phyloP scores from a whole-genome alignment of 2,888 invertebrate species.

The Epirrita christyi region DNA sequence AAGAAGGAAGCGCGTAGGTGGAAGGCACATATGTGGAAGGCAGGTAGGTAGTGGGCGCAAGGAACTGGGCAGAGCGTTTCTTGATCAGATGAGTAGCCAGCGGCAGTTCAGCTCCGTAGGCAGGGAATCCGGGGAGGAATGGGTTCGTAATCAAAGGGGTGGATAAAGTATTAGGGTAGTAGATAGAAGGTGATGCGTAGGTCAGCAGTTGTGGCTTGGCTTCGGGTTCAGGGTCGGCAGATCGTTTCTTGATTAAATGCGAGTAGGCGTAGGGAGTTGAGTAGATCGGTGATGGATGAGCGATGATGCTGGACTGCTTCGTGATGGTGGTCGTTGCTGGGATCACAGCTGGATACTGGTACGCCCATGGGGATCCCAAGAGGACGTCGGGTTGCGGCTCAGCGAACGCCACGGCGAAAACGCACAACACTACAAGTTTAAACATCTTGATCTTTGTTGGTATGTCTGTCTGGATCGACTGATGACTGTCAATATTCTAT shows the following conservation, averaged over 20 bases:
- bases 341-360: constrained; percentile 48
- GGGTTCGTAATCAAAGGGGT: constrained; percentile 21
- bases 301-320: constrained; percentile 65
- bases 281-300: constrained; percentile 61
- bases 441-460: constrained; percentile 71
- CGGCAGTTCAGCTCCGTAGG: constrained; percentile 34
- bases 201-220: constrained; percentile 35
- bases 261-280: constrained; percentile 49
- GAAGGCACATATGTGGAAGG: constrained; percentile 24
- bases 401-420: constrained; percentile 81
- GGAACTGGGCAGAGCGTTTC: constrained; percentile 54
- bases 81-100: constrained; percentile 57
- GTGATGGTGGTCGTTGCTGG: constrained; percentile 62
- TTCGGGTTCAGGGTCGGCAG: constrained; percentile 31
- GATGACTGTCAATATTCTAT: constrained; percentile 49
- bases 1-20: constrained; percentile 23
- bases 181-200: constrained; percentile 40
- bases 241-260: constrained; percentile 54
- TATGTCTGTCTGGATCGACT: constrained; percentile 48
- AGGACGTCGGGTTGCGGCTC: constrained; percentile 49
- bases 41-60: constrained; percentile 39
- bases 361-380: constrained; percentile 21
- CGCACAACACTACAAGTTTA: constrained; percentile 82
- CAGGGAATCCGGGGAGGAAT: constrained; percentile 11
- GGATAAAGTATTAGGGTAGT: constrained; percentile 15